Evolutionary conservation across 2,888 invertebrate species (phyloP).

Genomic region (Allolobophora icterica): DNA sequence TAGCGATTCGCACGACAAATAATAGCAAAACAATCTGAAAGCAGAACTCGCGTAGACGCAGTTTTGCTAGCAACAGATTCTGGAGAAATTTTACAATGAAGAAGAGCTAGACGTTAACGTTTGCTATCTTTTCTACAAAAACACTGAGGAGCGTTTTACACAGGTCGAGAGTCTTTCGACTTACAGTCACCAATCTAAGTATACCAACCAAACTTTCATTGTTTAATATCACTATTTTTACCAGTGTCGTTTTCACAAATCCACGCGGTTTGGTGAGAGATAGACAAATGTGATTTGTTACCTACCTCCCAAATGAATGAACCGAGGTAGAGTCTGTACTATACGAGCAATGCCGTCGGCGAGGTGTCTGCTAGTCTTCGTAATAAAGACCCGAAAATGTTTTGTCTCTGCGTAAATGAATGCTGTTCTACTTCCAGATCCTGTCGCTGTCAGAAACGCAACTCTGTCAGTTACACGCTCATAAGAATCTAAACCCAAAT

Average conservation of each 20-base stretch:
- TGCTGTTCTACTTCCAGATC: not conserved
- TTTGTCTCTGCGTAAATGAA: not conserved
- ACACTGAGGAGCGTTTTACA: not conserved
- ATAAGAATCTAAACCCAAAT: not conserved
- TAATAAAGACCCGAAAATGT: not conserved
- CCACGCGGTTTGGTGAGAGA: not conserved
- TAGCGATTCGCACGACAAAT: not conserved
- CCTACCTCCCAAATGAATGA: no score
- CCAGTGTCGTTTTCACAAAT: not conserved
- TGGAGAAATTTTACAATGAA: not conserved
- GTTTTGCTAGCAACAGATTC: not conserved
- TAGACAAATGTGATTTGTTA: not conserved
- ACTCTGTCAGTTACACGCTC: conserved; percentile 24
- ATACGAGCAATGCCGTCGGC: no score
- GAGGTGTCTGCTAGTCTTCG: not conserved
- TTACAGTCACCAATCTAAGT: not conserved
- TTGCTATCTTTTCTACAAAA: not conserved
- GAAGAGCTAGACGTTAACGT: no score
- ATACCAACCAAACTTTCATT: not conserved
- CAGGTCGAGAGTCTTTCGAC: not conserved
- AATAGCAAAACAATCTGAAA: not conserved
- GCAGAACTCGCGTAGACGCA: not conserved
- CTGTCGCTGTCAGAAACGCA: conserved; percentile 20
- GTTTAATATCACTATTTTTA: not conserved
- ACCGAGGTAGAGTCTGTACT: not conserved